phyloP scores from a whole-genome alignment of 2,797 vertebrate species.

The Oreonectes daqikongensis region DNA sequence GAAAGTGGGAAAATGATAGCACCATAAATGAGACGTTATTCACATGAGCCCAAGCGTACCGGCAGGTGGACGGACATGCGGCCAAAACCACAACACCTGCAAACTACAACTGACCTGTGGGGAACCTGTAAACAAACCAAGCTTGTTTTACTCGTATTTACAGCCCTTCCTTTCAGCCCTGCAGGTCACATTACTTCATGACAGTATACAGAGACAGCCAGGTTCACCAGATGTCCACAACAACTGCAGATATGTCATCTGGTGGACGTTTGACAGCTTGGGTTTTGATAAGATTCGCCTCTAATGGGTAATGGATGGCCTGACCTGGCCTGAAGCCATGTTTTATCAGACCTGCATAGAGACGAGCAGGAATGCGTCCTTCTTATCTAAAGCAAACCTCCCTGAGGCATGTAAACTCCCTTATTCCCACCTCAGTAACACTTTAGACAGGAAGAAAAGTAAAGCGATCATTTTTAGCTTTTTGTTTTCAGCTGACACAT shows the following conservation, averaged over 20 bases:
- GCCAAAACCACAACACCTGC: conserved; percentile 29
- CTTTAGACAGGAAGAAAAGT: conserved; percentile 20
- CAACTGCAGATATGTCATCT: conserved; percentile 61
- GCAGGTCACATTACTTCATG: conserved; percentile 26
- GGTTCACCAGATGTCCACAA: conserved; percentile 13
- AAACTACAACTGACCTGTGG: conserved; percentile 22
- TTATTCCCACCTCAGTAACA: conserved; percentile 19
- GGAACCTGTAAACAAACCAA: conserved; percentile 21
- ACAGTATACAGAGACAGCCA: conserved; percentile 15
- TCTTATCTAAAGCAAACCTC: conserved; percentile 54
- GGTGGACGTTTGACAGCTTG: conserved; percentile 72
- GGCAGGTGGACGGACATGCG: conserved; percentile 34
- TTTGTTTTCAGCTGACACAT: conserved; percentile 20
- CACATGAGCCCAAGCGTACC: conserved; percentile 4
- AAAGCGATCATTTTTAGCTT: conserved; percentile 2
- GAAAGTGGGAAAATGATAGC: conserved; percentile 24
- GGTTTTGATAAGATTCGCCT: conserved; percentile 70
- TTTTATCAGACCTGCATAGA: conserved; percentile 63
- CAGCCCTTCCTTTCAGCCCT: conserved; percentile 11
- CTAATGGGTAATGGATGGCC: conserved; percentile 75
- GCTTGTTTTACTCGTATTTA: conserved; percentile 23
- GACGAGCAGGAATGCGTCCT: conserved; percentile 4
- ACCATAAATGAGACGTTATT: conserved; percentile 44
- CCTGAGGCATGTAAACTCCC: conserved; percentile 26
- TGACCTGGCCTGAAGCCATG: conserved; percentile 71